Evolutionary conservation across 2,888 invertebrate species (phyloP), one percentile per base, ranked within the genome.

Genomic region (Scaptomyza tumidula): DNA sequence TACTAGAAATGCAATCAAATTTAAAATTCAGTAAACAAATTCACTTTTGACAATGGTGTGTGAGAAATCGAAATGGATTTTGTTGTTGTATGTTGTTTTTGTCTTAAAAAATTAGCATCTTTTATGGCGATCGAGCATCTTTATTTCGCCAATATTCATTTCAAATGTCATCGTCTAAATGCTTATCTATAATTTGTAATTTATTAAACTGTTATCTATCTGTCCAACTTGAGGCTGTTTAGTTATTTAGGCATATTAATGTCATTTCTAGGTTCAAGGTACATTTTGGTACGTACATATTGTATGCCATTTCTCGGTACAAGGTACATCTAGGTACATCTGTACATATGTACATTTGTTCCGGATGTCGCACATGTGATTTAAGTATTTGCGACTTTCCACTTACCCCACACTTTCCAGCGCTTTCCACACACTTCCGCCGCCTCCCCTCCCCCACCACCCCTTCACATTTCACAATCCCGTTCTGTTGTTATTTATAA

Each of bases 401-500:
- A 45, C 29, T 39, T 68, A 53, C 37, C 24, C 24, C 24, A n/a
- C 24, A 24, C 24, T 24, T 29, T 29, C 29, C 60, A 43, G 14
- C 57, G 44, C 1, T 19, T 41, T 35, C 10, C 4, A 1, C 16
- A 16, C 24, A 41, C 50, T 59, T 43, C 41, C 19, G 19, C 19
- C 19, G 19, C 19, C 19, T 1, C 19, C 54, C 14, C 19, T 49
- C 14, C 55, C n/a, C 2, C 0, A 11, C 48, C 24, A 56, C 31
- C 33, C 27, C 29, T 41, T 10, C 64, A 53, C 14, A 33, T 9
- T 33, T 58, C 29, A 33, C 52, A 53, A 45, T 59, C 62, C 54
- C 63, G 52, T 67, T 66, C 58, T 50, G 48, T 62, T 69, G 55
- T 62, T 73, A 78, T 81, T 85, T 68, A 75, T 78, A 80, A 67